A percentile compares a stretch with the other conserved stretches of the same genome.
These are phyloP conservation scores for Puma concolor DNA, from an alignment of 2,113 vertebrate species.

Conservation along the genomic window DNA sequence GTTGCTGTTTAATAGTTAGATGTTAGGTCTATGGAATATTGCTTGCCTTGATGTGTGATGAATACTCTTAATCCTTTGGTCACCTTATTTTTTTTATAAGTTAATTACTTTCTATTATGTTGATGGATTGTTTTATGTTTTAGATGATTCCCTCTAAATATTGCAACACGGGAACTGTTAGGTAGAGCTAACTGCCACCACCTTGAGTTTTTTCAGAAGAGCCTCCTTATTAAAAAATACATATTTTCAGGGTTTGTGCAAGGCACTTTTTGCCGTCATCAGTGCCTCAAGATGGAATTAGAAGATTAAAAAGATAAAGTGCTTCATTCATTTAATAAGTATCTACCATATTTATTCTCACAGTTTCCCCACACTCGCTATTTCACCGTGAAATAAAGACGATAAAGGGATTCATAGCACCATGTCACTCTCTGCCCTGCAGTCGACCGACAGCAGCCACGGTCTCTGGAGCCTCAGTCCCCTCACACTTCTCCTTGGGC, in stretches of 20 bases:
- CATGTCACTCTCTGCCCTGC: background rate
- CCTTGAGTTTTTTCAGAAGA: slow-evolving; percentile 69
- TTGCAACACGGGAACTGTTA: slow-evolving; percentile 68
- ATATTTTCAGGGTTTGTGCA: slow-evolving; percentile 70
- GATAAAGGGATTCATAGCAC: background rate
- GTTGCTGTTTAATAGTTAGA: slow-evolving; percentile 68
- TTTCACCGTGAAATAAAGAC: slow-evolving; percentile 23
- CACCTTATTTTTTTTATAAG: slow-evolving; percentile 72
- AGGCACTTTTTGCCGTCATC: slow-evolving; percentile 19
- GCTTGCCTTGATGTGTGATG: slow-evolving; percentile 75
- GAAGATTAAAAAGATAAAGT: slow-evolving; percentile 73
- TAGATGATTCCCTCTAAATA: slow-evolving; percentile 73
- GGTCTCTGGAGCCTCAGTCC: background rate
- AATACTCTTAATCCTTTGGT: slow-evolving; percentile 79
- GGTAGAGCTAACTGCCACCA: slow-evolving; percentile 65
- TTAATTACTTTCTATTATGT: slow-evolving; percentile 81
- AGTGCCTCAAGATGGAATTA: slow-evolving; percentile 69
- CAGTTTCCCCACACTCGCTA: background rate
- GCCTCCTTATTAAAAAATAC: slow-evolving; percentile 75
- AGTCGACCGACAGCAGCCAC: background rate
- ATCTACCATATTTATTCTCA: slow-evolving; percentile 59
- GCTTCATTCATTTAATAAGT: slow-evolving; percentile 67
- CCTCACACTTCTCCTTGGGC: background rate
- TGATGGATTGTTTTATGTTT: slow-evolving; percentile 80
- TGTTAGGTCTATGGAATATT: slow-evolving; percentile 71